Percentiles rank a stretch among this genome's conserved stretches.
These are phyloP conservation scores for Dynastes hyllus DNA, from an alignment of 2,888 invertebrate genomes.

Conservation along the genomic window DNA sequence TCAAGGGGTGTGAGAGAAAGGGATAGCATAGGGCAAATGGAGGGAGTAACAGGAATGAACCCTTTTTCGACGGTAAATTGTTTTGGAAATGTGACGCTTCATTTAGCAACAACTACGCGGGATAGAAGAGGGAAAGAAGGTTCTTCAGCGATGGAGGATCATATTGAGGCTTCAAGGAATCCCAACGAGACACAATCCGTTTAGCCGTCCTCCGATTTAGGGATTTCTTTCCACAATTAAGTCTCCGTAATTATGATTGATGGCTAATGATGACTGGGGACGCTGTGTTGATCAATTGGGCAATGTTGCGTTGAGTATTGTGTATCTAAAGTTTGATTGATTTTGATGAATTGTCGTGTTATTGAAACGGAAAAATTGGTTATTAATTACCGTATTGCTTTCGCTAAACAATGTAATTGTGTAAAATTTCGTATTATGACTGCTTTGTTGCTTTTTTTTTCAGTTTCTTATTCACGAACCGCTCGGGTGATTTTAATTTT, in stretches of 20 bases:
- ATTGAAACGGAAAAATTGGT: too few species aligned
- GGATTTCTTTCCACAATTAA: slow-evolving; percentile 23
- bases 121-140: neutral
- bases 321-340: slow-evolving; percentile 11
- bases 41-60: neutral
- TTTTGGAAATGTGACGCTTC: slow-evolving; percentile 17
- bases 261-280: neutral
- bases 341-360: slow-evolving; percentile 2
- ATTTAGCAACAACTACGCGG: slow-evolving; percentile 11
- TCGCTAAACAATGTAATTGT: too few species aligned
- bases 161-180: too few species aligned
- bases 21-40: too few species aligned
- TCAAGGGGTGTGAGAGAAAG: neutral
- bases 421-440: too few species aligned
- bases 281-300: neutral
- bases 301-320: neutral
- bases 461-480: too few species aligned
- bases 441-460: too few species aligned
- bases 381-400: too few species aligned
- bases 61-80: slow-evolving; percentile 18
- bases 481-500: too few species aligned
- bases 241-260: slow-evolving; percentile 24
- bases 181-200: neutral
- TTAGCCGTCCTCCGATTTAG: neutral
- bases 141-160: too few species aligned